Base-by-base conservation (phyloP, 2,888 invertebrate genomes). In the Patella caerulea region DNA sequence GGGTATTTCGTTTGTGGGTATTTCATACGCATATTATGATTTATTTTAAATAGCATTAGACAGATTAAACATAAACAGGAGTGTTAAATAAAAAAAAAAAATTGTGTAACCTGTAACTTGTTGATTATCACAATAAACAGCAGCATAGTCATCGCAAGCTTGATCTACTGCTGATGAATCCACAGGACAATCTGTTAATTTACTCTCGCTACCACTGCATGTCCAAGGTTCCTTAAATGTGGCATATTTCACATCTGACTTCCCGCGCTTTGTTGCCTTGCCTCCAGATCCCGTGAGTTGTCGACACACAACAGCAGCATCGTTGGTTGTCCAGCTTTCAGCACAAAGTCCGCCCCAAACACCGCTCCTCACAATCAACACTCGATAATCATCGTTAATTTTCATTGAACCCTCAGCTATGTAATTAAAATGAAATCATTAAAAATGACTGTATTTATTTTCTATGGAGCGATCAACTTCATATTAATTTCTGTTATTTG, bases 261-360 rank as follows among this genome's bases (percentile, higher is more conserved):
- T 65, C 3, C 65, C 65, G 11, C 65, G 19, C 24, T 24, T 24
- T 24, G 24, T 19, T 14, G 65, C 19, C 24, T 24, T 65, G 24
- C 65, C 65, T 12, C 65, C 24, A 12, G 65, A 24, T 14, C 65
- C 65, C 14, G 19, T 65, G 2, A 65, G 24, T 24, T 65, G 65
- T 14, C 24, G 19, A 24, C 65, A 65, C 11, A 65, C 65, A 65
- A 65, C 65, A 24, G 65, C 14, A 9, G 65, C 65, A 65, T 65
- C 65, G 14, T 65, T 65, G 24, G 19, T 14, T 24, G 19, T 65
- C 65, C 65, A 65, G 24, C 65, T 65, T 24, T 65, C 65, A 19
- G 65, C 65, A 65, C 65, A 65, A 24, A 65, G 65, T 17, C 65
- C 65, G 19, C 65, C 65, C 65, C 65, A 65, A 65, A 65, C 65